These are phyloP conservation scores for Notoglanidium macrostoma DNA, from an alignment of 2,797 vertebrate genomes.

Conservation along the genomic window DNA sequence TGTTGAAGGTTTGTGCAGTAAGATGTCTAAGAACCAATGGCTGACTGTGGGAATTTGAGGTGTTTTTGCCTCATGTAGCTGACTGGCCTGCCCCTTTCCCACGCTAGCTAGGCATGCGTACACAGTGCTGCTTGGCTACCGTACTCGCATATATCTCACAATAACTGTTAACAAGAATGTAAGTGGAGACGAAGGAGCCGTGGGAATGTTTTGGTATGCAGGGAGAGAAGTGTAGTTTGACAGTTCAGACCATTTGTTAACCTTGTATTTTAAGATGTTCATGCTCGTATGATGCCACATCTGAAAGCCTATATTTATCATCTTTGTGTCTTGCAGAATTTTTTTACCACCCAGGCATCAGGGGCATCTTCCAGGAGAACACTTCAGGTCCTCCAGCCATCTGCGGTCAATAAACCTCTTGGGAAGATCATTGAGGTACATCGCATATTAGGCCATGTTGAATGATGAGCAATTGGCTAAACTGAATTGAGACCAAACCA, in stretches of 20 bases:
- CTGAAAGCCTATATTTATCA: neutral
- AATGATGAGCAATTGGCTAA: neutral
- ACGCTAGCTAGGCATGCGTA: slow-evolving; percentile 74
- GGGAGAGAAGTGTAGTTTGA: slow-evolving; percentile 11
- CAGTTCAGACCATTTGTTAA: slow-evolving; percentile 16
- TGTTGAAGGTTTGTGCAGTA: slow-evolving; percentile 68
- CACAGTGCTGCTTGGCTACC: slow-evolving; percentile 66
- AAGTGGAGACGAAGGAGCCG: slow-evolving; percentile 64
- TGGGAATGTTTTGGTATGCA: slow-evolving; percentile 64
- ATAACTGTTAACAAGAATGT: slow-evolving; percentile 76
- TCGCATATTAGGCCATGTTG: neutral
- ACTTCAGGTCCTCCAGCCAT: slow-evolving; percentile 87
- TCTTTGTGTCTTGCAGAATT: slow-evolving; percentile 70
- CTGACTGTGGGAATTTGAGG: slow-evolving; percentile 80
- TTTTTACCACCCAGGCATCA: slow-evolving; percentile 66
- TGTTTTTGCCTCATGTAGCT: slow-evolving; percentile 55
- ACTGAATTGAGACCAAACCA: neutral
- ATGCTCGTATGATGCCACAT: neutral
- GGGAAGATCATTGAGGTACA: slow-evolving; percentile 81
- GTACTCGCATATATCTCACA: slow-evolving; percentile 76
- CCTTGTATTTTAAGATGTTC: neutral
- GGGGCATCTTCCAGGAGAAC: slow-evolving; percentile 68
- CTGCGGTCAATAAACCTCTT: slow-evolving; percentile 76
- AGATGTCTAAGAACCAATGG: slow-evolving; percentile 57
- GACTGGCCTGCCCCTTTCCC: slow-evolving; percentile 75